phyloP scores from a whole-genome alignment of 2,888 invertebrate species.

The Petrolisthes manimaculis region DNA sequence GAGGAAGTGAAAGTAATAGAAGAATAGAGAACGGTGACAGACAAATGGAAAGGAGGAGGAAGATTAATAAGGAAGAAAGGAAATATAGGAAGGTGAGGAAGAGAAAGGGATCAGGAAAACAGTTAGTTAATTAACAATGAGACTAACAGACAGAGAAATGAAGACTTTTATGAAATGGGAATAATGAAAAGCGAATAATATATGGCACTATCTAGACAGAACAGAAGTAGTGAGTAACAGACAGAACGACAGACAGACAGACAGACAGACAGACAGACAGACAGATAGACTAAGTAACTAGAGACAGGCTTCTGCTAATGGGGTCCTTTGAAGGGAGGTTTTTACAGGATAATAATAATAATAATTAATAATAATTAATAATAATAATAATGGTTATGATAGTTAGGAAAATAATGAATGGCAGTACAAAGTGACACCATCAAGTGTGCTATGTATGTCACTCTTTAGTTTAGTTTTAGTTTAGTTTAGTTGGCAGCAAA shows the following conservation, averaged over 20 bases:
- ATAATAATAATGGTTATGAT: too few species aligned
- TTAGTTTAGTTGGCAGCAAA: slow-evolving; percentile 34
- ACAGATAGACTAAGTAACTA: not conserved
- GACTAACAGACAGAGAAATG: not conserved
- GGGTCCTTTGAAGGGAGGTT: slow-evolving; percentile 38
- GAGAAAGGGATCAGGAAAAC: not conserved
- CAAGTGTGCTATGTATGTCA: slow-evolving; percentile 51
- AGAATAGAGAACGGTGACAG: not conserved
- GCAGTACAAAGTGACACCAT: slow-evolving; percentile 21
- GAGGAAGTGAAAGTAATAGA: slow-evolving; percentile 7
- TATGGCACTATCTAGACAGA: too few species aligned
- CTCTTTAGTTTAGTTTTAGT: not conserved
- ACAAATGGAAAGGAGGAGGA: not conserved
- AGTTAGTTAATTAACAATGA: not conserved
- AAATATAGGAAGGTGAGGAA: not conserved
- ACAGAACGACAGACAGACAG: not conserved
- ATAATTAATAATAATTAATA: too few species aligned
- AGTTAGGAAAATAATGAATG: too few species aligned
- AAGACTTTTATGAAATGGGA: too few species aligned
- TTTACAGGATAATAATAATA: not conserved
- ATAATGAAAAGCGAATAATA: too few species aligned
- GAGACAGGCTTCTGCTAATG: slow-evolving; percentile 24
- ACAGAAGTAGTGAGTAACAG: too few species aligned
- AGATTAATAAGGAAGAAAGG: not conserved
- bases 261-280: not conserved